phyloP scores from a whole-genome alignment of 2,113 vertebrate species.

The Addax nasomaculatus region DNA sequence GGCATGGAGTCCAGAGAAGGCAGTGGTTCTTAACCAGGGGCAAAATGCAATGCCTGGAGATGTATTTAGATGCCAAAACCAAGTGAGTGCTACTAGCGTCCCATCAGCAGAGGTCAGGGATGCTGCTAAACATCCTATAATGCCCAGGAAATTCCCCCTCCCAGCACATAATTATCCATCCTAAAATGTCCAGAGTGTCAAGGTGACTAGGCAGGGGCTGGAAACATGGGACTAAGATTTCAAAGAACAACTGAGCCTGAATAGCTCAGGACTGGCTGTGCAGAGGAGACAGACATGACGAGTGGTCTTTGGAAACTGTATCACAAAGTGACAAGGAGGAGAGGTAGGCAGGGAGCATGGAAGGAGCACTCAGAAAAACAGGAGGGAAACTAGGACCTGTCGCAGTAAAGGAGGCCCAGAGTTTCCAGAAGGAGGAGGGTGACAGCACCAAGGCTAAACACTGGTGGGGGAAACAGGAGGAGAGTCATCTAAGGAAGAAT shows the following conservation, averaged over 20 bases:
- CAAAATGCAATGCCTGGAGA: not conserved
- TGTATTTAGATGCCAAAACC: not conserved
- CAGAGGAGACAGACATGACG: not conserved
- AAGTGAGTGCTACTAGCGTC: not conserved
- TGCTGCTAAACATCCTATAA: not conserved
- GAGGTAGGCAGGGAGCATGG: not conserved
- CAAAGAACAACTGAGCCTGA: not conserved
- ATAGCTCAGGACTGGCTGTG: not conserved
- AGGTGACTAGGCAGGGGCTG: not conserved
- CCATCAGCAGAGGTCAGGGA: not conserved
- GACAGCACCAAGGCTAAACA: not conserved
- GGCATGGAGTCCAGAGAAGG: not conserved
- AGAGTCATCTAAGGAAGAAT: not conserved
- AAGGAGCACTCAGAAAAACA: not conserved
- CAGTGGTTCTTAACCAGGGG: not conserved
- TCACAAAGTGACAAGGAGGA: not conserved
- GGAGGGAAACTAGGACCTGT: not conserved
- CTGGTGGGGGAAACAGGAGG: too few relatives aligned
- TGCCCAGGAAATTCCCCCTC: not conserved
- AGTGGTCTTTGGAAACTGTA: not conserved
- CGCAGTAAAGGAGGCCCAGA: fast-evolving
- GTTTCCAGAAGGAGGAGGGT: not conserved
- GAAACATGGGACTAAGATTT: not conserved
- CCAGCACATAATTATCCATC: not conserved
- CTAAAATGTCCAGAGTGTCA: not conserved